These are phyloP conservation scores for Cepaea nemoralis DNA, from an alignment of 1,140 invertebrate genomes.

Conservation along the genomic window DNA sequence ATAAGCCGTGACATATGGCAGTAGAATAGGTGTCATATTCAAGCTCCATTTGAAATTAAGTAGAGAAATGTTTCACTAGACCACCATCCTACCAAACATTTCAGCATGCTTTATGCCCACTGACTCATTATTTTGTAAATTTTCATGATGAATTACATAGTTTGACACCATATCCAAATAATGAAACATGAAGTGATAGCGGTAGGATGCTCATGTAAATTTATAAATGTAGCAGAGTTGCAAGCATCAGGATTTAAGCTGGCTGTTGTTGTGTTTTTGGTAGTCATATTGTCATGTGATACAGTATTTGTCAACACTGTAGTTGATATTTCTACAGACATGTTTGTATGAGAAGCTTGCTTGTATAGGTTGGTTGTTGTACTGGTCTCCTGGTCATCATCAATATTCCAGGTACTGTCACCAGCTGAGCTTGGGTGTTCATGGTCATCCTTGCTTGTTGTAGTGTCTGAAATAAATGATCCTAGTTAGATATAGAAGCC, in stretches of 20 bases:
- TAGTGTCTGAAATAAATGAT: background rate
- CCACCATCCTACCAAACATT: too few species aligned
- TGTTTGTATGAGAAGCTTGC: background rate
- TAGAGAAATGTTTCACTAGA: too few species aligned
- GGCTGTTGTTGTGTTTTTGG: background rate
- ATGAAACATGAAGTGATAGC: too few species aligned
- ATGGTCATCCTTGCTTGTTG: background rate
- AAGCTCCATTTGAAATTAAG: too few species aligned
- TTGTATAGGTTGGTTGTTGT: background rate
- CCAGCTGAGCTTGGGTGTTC: background rate
- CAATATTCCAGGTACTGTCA: background rate
- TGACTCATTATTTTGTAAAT: too few species aligned
- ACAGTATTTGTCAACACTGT: background rate
- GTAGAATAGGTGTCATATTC: too few species aligned
- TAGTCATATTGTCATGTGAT: background rate
- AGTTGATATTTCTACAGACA: background rate
- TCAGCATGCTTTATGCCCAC: too few species aligned
- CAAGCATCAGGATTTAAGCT: background rate
- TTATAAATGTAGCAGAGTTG: background rate
- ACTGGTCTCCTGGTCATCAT: background rate
- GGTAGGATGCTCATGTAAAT: background rate
- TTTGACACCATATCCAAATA: too few species aligned
- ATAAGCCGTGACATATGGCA: too few species aligned
- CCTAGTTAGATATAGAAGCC: too few species aligned
- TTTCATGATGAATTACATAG: too few species aligned